Conservation (phyloP, 2,888 invertebrate genomes). For the Arctia plantaginis region DNA sequence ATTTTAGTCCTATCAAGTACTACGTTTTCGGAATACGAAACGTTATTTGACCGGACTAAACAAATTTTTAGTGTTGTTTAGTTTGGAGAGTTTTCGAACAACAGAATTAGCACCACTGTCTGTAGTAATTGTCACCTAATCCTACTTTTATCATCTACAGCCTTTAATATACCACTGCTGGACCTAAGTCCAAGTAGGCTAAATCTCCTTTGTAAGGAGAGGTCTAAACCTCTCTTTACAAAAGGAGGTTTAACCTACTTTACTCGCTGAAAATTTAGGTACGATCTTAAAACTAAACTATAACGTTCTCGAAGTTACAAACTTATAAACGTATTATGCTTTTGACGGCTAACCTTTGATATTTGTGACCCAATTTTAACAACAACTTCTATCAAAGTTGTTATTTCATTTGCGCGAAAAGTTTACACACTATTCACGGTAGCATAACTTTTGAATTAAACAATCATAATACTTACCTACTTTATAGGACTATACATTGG, state of each 20-base stretch:
- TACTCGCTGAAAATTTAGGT: conserved; percentile 27
- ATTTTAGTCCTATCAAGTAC: no score
- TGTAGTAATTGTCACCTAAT: no score
- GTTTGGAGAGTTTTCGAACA: no score
- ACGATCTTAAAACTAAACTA: conserved; percentile 28
- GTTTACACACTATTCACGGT: conserved; percentile 38
- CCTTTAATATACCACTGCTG: no score
- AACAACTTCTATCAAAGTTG: conserved; percentile 38
- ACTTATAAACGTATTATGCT: conserved; percentile 44
- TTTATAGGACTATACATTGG: conserved; percentile 11
- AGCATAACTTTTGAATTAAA: conserved; percentile 34
- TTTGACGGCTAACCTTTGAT: conserved; percentile 48
- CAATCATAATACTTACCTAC: conserved; percentile 34
- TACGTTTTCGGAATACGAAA: no score
- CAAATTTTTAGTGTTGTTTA: no score
- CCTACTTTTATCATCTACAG: no score
- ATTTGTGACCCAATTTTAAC: conserved; percentile 49
- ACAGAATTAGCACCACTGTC: no score
- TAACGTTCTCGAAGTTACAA: conserved; percentile 33
- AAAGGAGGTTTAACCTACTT: conserved; percentile 12
- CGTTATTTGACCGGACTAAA: no score
- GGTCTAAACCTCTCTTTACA: no score
- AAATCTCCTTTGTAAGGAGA: no score
- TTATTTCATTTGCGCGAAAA: conserved; percentile 46
- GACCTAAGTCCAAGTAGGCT: no score